Percentiles rank a stretch among this genome's conserved stretches.
Evolutionary conservation across 2,888 invertebrate species (phyloP).

Genomic region (Saturnia pavonia): DNA sequence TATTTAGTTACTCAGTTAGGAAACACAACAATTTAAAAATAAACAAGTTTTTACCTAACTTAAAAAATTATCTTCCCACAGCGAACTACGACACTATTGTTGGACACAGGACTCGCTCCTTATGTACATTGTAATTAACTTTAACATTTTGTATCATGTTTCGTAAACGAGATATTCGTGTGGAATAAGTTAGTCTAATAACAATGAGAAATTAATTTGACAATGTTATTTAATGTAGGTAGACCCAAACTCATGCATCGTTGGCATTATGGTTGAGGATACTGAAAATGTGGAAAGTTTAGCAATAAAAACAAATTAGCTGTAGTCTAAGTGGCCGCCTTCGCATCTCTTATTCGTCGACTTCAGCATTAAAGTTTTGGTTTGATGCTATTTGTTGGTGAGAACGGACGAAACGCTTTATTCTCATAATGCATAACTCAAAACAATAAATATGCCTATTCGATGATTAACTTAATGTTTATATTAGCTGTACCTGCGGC

Average conservation of each 20-base stretch:
- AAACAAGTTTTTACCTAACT: too few relatives aligned
- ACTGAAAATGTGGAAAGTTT: constrained; percentile 68
- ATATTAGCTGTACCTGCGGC: too few relatives aligned
- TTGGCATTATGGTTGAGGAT: constrained; percentile 50
- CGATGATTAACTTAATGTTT: constrained; percentile 25
- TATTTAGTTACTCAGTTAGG: too few relatives aligned
- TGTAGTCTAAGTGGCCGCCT: constrained; percentile 58
- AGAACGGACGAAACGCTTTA: constrained; percentile 45
- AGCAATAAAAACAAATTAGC: constrained; percentile 75
- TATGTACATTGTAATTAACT: too few relatives aligned
- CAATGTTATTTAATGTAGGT: constrained; percentile 28
- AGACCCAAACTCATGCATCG: constrained; percentile 38
- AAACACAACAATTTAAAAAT: too few relatives aligned
- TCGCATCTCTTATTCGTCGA: constrained; percentile 54
- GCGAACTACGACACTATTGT: too few relatives aligned
- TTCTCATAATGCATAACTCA: constrained; percentile 27
- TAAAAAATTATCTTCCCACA: too few relatives aligned
- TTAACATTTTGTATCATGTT: not conserved
- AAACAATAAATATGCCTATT: constrained; percentile 38
- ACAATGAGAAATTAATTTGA: constrained; percentile 19
- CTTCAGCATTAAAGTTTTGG: constrained; percentile 58
- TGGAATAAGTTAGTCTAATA: not conserved
- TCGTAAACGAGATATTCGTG: not conserved
- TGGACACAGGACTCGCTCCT: too few relatives aligned
- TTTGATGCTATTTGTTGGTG: constrained; percentile 61